Percentiles rank a stretch among this genome's conserved stretches.
Evolutionary conservation across 2,888 invertebrate genomes (phyloP).

Genomic region (Saturnia pavonia): DNA sequence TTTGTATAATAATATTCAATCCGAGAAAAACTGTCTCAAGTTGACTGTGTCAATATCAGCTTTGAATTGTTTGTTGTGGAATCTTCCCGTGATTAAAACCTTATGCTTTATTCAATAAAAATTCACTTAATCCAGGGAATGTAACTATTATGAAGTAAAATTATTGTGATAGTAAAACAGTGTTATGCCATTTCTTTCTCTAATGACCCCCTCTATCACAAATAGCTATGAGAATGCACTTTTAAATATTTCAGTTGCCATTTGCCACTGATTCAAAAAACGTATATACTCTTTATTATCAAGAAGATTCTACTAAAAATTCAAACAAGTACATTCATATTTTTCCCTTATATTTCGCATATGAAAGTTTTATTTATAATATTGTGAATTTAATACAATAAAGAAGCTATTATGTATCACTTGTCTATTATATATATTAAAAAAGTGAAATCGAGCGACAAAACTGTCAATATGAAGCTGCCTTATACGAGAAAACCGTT

Average conservation of each 20-base stretch:
- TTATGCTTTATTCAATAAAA: too few relatives aligned
- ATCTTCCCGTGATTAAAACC: too few relatives aligned
- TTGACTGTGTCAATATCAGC: too few relatives aligned
- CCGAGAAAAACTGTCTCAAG: too few relatives aligned
- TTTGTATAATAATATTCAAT: too few relatives aligned
- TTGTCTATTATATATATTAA: background rate
- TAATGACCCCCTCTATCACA: background rate
- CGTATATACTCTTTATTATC: too few relatives aligned
- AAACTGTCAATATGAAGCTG: background rate
- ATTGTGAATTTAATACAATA: too few relatives aligned
- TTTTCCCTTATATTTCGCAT: background rate
- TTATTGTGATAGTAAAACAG: background rate
- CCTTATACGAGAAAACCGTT: background rate
- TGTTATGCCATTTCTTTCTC: background rate
- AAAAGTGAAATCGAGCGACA: background rate
- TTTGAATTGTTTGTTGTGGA: too few relatives aligned
- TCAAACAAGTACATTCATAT: background rate
- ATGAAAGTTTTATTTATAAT: background rate
- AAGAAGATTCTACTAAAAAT: background rate
- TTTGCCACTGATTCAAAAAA: too few relatives aligned
- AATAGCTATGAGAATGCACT: background rate
- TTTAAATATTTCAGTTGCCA: background rate
- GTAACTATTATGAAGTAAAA: too few relatives aligned
- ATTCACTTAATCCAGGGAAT: too few relatives aligned
- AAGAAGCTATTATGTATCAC: too few relatives aligned